A percentile compares a stretch with the other conserved stretches of the same genome.
These are phyloP conservation scores for Drosophila paranaensis DNA, from an alignment of 2,888 invertebrate species.

Conservation along the genomic window DNA sequence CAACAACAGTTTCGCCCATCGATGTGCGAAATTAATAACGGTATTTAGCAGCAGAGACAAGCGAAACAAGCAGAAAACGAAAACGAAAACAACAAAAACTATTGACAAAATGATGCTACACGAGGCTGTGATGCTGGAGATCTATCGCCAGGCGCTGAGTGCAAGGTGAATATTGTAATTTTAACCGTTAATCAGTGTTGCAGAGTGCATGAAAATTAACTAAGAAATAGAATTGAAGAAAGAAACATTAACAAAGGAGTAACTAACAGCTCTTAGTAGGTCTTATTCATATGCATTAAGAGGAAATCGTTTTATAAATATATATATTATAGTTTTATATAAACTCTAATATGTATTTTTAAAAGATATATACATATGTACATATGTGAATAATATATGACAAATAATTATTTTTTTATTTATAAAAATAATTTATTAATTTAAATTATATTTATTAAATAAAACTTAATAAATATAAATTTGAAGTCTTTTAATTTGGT, in stretches of 20 bases:
- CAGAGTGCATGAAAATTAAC: background rate
- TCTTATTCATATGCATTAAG: no score
- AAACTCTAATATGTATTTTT: background rate
- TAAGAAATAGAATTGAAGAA: background rate
- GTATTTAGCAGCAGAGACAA: constrained; percentile 20
- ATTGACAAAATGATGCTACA: constrained; percentile 84
- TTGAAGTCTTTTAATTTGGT: background rate
- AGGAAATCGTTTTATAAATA: no score
- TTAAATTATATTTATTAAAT: no score
- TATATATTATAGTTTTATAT: no score
- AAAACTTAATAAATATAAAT: no score
- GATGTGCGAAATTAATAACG: constrained; percentile 39
- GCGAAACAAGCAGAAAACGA: background rate
- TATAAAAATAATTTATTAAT: no score
- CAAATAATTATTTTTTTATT: no score
- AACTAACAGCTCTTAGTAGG: no score
- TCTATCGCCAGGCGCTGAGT: constrained; percentile 85
- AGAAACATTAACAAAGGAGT: no score
- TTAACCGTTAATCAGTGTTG: constrained; percentile 41
- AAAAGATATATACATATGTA: background rate
- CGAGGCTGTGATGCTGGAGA: constrained; percentile 85
- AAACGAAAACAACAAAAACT: background rate
- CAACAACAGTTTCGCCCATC: constrained; percentile 21
- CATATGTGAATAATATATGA: no score
- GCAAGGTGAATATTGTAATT: constrained; percentile 81